A percentile compares a stretch with the other conserved stretches of the same genome.
phyloP scores from a whole-genome alignment of 2,797 vertebrate genomes.

The Chrosomus eos region DNA sequence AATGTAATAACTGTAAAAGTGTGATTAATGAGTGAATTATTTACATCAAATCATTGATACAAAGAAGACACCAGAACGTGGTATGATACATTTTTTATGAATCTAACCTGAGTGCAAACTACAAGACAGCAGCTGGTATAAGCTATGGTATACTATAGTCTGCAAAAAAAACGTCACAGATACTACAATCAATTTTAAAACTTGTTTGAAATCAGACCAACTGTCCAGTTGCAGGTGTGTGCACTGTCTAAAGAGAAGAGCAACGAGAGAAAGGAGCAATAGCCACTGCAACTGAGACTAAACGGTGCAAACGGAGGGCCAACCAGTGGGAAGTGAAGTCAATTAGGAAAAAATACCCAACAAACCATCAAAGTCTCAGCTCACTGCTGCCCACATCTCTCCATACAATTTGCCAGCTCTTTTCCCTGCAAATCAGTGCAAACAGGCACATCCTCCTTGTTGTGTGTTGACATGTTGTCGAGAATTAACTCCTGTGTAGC shows the following conservation, averaged over 20 bases:
- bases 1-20: background rate
- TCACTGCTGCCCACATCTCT: conserved; percentile 17
- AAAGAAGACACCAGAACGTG: background rate
- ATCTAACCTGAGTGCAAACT: too few species aligned
- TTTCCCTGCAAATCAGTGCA: background rate
- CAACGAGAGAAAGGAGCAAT: background rate
- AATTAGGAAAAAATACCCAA: conserved; percentile 19
- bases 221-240: background rate
- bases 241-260: background rate
- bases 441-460: background rate
- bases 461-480: conserved; percentile 10
- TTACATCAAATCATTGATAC: background rate
- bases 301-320: background rate
- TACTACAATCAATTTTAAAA: background rate
- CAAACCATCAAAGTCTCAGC: conserved; percentile 22
- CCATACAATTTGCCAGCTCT: conserved; percentile 2
- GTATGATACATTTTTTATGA: background rate
- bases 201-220: background rate
- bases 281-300: background rate
- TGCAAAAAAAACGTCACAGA: background rate
- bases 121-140: background rate
- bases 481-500: background rate
- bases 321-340: conserved; percentile 21
- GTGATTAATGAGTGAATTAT: background rate
- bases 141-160: background rate